These are phyloP conservation scores for Malurus alboscapulatus DNA, from an alignment of 2,113 vertebrate genomes.

Conservation along the genomic window DNA sequence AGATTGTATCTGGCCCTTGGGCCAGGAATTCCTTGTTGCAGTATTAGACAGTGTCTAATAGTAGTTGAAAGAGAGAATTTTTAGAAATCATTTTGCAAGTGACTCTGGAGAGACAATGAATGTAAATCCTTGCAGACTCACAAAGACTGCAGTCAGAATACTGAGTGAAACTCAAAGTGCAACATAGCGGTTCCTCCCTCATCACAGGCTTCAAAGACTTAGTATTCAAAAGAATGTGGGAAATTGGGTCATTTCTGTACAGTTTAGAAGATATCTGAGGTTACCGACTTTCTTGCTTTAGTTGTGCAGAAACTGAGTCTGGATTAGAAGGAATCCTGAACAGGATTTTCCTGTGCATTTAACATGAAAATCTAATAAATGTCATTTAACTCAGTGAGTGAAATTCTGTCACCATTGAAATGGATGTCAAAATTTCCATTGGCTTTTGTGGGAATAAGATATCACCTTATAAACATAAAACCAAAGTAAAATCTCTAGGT, in stretches of 20 bases:
- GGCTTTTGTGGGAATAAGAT: background rate
- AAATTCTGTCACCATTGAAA: conserved; percentile 24
- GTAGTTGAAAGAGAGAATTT: conserved; percentile 42
- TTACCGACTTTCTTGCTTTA: conserved; percentile 44
- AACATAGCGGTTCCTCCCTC: background rate
- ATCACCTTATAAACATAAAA: background rate
- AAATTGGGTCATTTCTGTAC: conserved; percentile 56
- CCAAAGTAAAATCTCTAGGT: background rate
- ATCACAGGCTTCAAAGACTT: conserved; percentile 54
- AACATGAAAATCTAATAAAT: conserved; percentile 52
- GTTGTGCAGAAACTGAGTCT: conserved; percentile 5
- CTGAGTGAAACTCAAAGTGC: conserved; percentile 41
- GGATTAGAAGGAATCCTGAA: conserved; percentile 42
- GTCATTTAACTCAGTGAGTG: conserved; percentile 7
- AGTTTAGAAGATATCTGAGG: conserved; percentile 47
- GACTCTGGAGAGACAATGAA: conserved; percentile 49
- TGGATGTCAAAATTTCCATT: conserved; percentile 21
- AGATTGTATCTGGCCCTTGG: conserved; percentile 18
- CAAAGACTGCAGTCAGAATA: conserved; percentile 51
- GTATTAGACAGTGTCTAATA: conserved; percentile 23
- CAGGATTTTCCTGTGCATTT: conserved; percentile 48
- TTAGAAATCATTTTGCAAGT: conserved; percentile 36
- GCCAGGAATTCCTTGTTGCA: conserved; percentile 43
- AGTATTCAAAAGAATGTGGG: conserved; percentile 43
- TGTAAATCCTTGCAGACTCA: conserved; percentile 56